Percentiles rank a stretch among this genome's conserved stretches.
phyloP scores from a whole-genome alignment of 1,140 invertebrate species.

The Pararge aegeria region DNA sequence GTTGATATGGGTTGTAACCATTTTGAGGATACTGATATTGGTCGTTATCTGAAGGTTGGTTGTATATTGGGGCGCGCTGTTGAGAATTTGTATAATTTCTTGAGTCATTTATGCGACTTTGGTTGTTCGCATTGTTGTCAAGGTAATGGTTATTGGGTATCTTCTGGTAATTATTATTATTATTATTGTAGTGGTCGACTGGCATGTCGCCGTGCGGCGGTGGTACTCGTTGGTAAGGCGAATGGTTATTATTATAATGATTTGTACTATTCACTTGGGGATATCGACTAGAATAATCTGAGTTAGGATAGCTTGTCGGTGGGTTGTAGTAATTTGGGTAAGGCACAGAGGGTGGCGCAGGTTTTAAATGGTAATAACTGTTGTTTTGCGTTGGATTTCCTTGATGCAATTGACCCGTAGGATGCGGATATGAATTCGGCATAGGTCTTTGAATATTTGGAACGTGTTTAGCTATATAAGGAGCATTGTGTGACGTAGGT shows the following conservation, averaged over 20 bases:
- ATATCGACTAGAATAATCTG: slow-evolving; percentile 72
- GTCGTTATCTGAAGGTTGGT: slow-evolving; percentile 42
- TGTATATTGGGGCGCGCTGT: slow-evolving; percentile 44
- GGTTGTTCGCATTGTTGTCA: slow-evolving; percentile 48
- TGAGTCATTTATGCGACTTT: slow-evolving; percentile 40
- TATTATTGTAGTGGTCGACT: slow-evolving; percentile 54
- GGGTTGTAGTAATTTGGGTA: slow-evolving; percentile 59
- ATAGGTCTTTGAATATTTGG: slow-evolving; percentile 48
- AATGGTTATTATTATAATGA: slow-evolving; percentile 56
- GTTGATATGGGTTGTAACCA: slow-evolving; percentile 81
- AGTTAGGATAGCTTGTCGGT: slow-evolving; percentile 71
- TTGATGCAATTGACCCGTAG: slow-evolving; percentile 56
- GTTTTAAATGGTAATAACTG: slow-evolving; percentile 57
- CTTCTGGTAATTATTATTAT: slow-evolving; percentile 59
- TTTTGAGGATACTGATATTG: slow-evolving; percentile 60
- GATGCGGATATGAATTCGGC: slow-evolving; percentile 64
- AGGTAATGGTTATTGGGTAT: slow-evolving; percentile 53
- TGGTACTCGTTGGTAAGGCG: slow-evolving; percentile 80
- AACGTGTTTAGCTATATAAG: slow-evolving; percentile 54
- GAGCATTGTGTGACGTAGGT: slow-evolving; percentile 53
- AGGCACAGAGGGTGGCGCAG: slow-evolving; percentile 45
- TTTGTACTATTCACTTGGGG: slow-evolving; percentile 59
- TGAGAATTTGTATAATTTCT: slow-evolving; percentile 56
- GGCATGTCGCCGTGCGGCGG: slow-evolving; percentile 75
- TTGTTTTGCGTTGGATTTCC: slow-evolving; percentile 51